Evolutionary conservation across 1,140 invertebrate genomes (phyloP), one percentile per base, ranked within the genome.

Genomic region (Pseudachorutes palmiensis): DNA sequence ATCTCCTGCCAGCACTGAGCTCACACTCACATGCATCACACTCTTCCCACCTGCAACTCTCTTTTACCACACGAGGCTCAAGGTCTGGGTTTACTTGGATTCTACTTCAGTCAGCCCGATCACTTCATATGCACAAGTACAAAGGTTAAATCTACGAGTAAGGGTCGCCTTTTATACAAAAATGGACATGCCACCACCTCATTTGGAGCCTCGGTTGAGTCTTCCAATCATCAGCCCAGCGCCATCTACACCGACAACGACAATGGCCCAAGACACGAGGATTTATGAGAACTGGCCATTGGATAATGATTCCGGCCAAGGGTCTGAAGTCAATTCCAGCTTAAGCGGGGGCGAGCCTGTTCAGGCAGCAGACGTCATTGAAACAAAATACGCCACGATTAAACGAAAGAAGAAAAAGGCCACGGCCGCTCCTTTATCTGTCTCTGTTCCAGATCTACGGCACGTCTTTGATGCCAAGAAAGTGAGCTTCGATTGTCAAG

Each of bases 261-360:
- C 67, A 29, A 64, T 32, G 1, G 28, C 58, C 1, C 63, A 58
- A 12, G 26, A n/a, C 1, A 36, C 2, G 61, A n/a, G 69, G 29
- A 73, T 73, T 24, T 73, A 73, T 29, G 72, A 73, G 24, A 73
- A 73, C 48, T 73, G 72, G 72, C 72, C 72, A 16, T 30, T 73
- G 33, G 72, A 73, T 33, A 69, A 36, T 29, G 72, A 73, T 51
- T 71, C 69, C 5, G 72, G 72, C 16, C 64, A 65, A 58, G 64
- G 66, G 1, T 73, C 72, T 1, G 61, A 55, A 14, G 14, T 55
- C 12, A 55, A 55, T 26, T 58, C 5, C 66, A 71, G 65, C 59
- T 58, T 14, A 65, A 61, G 29, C n/a, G 22, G n/a, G n/a, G n/a
- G 14, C 26, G 30, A 32, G 30, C 32, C 59, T 3, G 24, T 32